Evolutionary conservation across 2,797 vertebrate genomes (phyloP), one percentile per base, ranked within the genome.

Genomic region (Ptychadena robeensis): DNA sequence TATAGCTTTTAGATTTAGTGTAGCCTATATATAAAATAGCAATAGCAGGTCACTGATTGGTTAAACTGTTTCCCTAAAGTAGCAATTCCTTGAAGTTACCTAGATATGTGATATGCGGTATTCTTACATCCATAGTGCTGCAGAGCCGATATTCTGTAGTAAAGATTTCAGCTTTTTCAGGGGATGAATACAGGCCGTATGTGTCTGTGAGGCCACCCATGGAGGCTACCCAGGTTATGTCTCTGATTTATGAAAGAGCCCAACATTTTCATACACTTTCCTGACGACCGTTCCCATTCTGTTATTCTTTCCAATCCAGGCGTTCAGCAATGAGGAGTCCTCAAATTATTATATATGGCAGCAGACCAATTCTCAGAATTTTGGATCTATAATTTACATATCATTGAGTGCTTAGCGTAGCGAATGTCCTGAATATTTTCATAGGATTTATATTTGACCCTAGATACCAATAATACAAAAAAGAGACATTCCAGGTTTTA

Each of bases 171-270:
- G 22, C 25, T 35, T 72, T 61, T 77, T 18, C 6, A 31, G 25
- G 14, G 27, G 65, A 40, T 44, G 73, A 76, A 63, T 71, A 53
- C 14, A 35, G 73, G 18, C 48, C 66, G 5, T 69, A 27, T 65
- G 32, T 71, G 66, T 71, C 35, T 28, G 9, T 2, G 31, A 64
- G 81, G 35, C 81, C 81, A 82, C 81, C 81, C 81, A 82, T 71
- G 67, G 34, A 71, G 73, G 14, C 9, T 64, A 32, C 30, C 18
- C 37, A 27, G 61, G 72, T 53, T 76, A 53, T 65, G 78, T 37
- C 28, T 48, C 48, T 77, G 81, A 82, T 78, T 77, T 82, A 82
- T 82, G 80, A 77, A 82, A 82, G 44, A 77, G 35, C 31, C 70
- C 31, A 63, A 25, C 48, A 12, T 64, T 82, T 77, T 77, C 73